Percentiles rank a stretch among this genome's conserved stretches.
phyloP scores from a whole-genome alignment of 2,797 vertebrate species.

The Clangula hyemalis region DNA sequence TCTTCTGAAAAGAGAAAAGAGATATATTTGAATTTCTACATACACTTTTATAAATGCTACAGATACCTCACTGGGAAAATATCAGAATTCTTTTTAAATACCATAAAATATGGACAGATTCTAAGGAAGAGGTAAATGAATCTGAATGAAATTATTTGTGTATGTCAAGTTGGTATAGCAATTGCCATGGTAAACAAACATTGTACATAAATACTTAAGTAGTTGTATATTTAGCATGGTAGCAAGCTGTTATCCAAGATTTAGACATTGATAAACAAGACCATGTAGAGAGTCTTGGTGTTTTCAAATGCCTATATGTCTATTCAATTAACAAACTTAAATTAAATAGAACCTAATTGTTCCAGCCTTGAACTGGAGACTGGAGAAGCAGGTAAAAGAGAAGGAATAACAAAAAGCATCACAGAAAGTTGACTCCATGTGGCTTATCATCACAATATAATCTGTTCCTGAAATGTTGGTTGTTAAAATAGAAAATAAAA shows the following conservation, averaged over 20 bases:
- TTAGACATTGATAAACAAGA: conserved; percentile 44
- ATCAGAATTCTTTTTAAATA: background rate
- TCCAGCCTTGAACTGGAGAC: conserved; percentile 2
- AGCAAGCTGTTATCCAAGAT: conserved; percentile 39
- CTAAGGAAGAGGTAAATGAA: conserved; percentile 11
- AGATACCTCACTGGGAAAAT: background rate
- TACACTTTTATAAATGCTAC: background rate
- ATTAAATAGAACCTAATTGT: conserved; percentile 15
- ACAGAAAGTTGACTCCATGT: background rate
- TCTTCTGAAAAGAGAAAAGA: background rate
- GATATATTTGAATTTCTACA: background rate
- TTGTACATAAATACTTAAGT: conserved; percentile 51
- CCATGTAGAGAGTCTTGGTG: conserved; percentile 15
- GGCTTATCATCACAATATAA: background rate
- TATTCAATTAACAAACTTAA: conserved; percentile 15
- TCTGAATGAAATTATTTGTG: conserved; percentile 18
- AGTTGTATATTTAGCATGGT: conserved; percentile 35
- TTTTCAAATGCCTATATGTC: conserved; percentile 37
- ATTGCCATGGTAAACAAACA: conserved; percentile 55
- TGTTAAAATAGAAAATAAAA: background rate
- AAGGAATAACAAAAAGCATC: background rate
- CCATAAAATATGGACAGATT: background rate
- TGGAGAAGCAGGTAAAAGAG: background rate
- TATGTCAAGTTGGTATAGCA: conserved; percentile 45
- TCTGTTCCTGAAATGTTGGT: background rate